These are phyloP conservation scores for Opisthograptis luteolata DNA, from an alignment of 2,888 invertebrate species.

Conservation along the genomic window DNA sequence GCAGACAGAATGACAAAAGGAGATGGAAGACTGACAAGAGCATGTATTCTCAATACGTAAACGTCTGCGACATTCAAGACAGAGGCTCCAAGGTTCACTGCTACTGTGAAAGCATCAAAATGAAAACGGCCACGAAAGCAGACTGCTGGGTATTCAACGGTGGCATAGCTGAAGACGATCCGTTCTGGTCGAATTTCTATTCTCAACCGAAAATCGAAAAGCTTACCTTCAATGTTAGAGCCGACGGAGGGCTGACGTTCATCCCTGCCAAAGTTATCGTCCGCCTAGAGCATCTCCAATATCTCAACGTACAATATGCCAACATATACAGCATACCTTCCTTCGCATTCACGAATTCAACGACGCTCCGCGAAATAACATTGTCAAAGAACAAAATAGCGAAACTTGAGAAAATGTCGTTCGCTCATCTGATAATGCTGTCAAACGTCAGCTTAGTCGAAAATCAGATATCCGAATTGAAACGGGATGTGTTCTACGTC, in stretches of 20 bases:
- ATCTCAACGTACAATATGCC: conserved; percentile 89
- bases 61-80: conserved; percentile 84
- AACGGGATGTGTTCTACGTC: conserved; percentile 89
- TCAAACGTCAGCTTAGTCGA: conserved; percentile 89
- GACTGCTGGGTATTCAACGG: conserved; percentile 91
- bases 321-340: conserved; percentile 88
- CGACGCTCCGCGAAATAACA: conserved; percentile 87
- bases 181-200: conserved; percentile 89
- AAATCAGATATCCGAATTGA: conserved; percentile 90
- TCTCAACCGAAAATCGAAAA: conserved; percentile 89
- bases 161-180: conserved; percentile 88
- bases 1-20: conserved; percentile 76
- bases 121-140: conserved; percentile 86
- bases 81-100: conserved; percentile 86
- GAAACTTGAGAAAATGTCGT: conserved; percentile 87
- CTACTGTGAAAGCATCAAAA: conserved; percentile 85
- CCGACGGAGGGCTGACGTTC: conserved; percentile 87
- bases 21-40: conserved; percentile 77
- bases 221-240: conserved; percentile 88
- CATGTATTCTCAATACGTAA: conserved; percentile 73
- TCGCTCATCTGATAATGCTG: conserved; percentile 89
- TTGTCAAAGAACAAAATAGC: conserved; percentile 89
- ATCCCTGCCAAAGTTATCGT: conserved; percentile 89
- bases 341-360: conserved; percentile 90
- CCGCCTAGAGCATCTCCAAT: conserved; percentile 86